Conservation (phyloP, 2,888 invertebrate genomes). For the Tolmerus cingulatus region DNA sequence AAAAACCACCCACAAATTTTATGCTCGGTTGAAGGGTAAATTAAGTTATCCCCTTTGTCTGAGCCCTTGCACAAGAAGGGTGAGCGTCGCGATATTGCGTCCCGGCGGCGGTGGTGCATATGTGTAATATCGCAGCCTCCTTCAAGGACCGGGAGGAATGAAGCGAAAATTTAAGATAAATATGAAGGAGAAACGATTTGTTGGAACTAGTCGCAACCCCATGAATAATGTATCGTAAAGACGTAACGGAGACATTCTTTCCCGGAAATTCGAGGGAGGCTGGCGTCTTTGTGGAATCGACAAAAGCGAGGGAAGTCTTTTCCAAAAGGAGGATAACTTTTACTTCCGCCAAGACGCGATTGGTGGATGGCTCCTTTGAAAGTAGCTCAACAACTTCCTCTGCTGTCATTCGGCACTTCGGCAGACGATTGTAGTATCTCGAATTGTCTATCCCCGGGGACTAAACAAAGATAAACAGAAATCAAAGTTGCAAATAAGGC, state of each 20-base stretch:
- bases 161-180: slow-evolving; percentile 17
- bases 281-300: not conserved
- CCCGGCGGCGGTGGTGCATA: not conserved
- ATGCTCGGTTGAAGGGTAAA: slow-evolving; percentile 15
- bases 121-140: not conserved
- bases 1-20: slow-evolving; percentile 42
- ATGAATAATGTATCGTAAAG: slow-evolving; percentile 17
- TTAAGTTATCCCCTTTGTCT: slow-evolving; percentile 40
- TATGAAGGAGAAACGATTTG: slow-evolving; percentile 11
- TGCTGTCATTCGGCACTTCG: not conserved
- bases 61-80: not conserved
- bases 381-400: slow-evolving; percentile 36
- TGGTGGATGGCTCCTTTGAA: slow-evolving; percentile 31
- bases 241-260: not conserved
- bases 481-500: slow-evolving; percentile 60
- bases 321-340: slow-evolving; percentile 17
- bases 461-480: slow-evolving; percentile 61
- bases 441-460: slow-evolving; percentile 48
- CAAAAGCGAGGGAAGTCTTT: not conserved
- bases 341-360: slow-evolving; percentile 38
- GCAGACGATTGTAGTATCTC: slow-evolving; percentile 32
- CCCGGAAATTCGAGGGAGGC: not conserved
- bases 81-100: not conserved
- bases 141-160: not conserved
- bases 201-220: not conserved